A percentile compares a stretch with the other conserved stretches of the same genome.
Conservation (phyloP, 2,888 invertebrate genomes). For the Drosophila paracracens region DNA sequence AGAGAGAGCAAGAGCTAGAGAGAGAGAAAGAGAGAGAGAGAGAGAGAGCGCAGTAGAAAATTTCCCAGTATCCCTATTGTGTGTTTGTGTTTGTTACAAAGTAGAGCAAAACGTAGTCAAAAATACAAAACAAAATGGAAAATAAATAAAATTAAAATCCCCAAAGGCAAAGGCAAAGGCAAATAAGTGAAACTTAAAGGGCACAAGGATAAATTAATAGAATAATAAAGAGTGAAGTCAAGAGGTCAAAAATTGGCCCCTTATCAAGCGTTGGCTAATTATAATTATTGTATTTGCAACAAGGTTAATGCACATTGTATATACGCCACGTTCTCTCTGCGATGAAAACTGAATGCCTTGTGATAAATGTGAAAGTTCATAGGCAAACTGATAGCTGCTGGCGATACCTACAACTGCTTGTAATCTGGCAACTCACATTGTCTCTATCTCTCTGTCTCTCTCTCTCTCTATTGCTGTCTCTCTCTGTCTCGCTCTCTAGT, state of each 20-base stretch:
- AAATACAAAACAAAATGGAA: conserved; percentile 18
- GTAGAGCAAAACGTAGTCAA: conserved; percentile 40
- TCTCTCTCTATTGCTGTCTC: background rate
- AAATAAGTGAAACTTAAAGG: conserved; percentile 38
- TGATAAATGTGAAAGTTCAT: conserved; percentile 73
- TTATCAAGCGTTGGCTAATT: conserved; percentile 13
- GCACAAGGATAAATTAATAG: conserved; percentile 65
- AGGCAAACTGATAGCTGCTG: conserved; percentile 7
- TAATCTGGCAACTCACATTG: background rate
- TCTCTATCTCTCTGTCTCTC: too few relatives aligned
- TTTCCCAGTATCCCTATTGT: conserved; percentile 51
- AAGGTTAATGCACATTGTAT: conserved; percentile 46
- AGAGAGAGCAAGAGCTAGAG: conserved; percentile 25
- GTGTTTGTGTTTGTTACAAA: conserved; percentile 10
- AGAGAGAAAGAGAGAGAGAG: conserved; percentile 6
- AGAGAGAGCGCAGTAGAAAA: conserved; percentile 16
- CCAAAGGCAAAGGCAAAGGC: conserved; percentile 20
- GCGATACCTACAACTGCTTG: background rate
- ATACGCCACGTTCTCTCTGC: conserved; percentile 41
- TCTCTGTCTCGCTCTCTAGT: background rate
- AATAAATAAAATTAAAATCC: conserved; percentile 35
- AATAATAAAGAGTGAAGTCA: conserved; percentile 34
- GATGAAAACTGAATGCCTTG: conserved; percentile 3
- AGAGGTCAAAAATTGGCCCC: conserved; percentile 17
- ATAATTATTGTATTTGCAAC: conserved; percentile 19